Evolutionary conservation across 2,888 invertebrate genomes (phyloP).

Genomic region (Liodrosophila aerea): DNA sequence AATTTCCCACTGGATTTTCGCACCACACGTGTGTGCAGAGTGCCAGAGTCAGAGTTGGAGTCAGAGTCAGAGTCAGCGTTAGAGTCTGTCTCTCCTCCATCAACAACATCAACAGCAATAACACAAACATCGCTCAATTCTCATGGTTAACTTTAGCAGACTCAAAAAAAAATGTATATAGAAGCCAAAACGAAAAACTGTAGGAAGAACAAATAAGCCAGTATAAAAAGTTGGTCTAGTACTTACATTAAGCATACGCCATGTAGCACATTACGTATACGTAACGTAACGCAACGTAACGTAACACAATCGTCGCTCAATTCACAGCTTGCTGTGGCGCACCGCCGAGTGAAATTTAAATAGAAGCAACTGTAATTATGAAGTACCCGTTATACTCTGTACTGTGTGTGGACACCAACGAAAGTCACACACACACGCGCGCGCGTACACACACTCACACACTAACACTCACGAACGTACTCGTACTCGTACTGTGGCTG

Average conservation of each 20-base stretch:
- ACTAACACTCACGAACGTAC: not conserved
- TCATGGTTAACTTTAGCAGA: not conserved
- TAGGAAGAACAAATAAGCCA: constrained; percentile 13
- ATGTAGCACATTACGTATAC: constrained; percentile 42
- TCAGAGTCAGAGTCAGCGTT: too few species aligned
- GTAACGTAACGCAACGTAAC: constrained; percentile 11
- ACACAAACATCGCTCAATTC: constrained; percentile 6
- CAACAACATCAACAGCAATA: constrained; percentile 14
- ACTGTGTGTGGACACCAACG: constrained; percentile 48
- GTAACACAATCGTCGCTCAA: constrained; percentile 42
- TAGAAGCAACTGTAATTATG: constrained; percentile 65
- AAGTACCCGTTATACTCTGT: constrained; percentile 57
- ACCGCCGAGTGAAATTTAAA: constrained; percentile 60
- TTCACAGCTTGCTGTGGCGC: constrained; percentile 16
- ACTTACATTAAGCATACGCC: constrained; percentile 61
- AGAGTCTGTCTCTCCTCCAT: too few species aligned
- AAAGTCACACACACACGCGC: constrained; percentile 53
- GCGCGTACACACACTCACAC: constrained; percentile 4
- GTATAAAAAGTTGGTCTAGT: constrained; percentile 40
- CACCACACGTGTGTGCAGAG: not conserved
- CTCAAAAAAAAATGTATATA: too few species aligned
- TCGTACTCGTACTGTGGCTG: constrained; percentile 57
- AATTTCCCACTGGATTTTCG: constrained; percentile 32
- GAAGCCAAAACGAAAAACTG: not conserved
- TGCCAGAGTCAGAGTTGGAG: too few species aligned